Evolutionary conservation across 2,888 invertebrate species (phyloP).

Genomic region (Uropetala carovei): DNA sequence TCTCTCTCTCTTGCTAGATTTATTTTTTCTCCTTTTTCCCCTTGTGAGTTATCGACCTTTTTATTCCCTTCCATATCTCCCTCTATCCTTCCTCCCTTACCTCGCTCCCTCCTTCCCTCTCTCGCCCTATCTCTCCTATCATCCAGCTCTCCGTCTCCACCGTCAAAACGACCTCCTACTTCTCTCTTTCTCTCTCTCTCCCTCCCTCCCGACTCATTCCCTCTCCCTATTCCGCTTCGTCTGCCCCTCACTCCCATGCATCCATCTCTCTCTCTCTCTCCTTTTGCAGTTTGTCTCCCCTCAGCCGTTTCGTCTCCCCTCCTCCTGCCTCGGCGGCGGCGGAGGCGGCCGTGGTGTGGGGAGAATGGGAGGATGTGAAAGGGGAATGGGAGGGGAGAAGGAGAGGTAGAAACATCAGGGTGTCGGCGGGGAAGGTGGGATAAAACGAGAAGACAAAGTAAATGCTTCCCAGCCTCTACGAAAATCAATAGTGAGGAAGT

Average conservation of each 20-base stretch:
- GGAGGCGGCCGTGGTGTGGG: neutral
- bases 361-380: neutral
- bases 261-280: neutral
- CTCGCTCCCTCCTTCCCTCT: neutral
- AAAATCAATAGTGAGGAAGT: slow-evolving; percentile 64
- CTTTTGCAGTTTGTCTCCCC: too few relatives aligned
- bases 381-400: neutral
- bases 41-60: slow-evolving; percentile 61
- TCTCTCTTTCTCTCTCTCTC: neutral
- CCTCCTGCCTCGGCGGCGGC: neutral
- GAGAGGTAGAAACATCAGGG: slow-evolving; percentile 61
- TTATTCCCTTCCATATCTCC: slow-evolving; percentile 60
- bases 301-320: neutral
- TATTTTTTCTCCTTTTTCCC: slow-evolving; percentile 56
- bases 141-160: slow-evolving; percentile 19
- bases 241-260: neutral
- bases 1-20: slow-evolving; percentile 38
- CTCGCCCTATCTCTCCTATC: slow-evolving; percentile 22
- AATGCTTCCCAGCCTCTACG: slow-evolving; percentile 64
- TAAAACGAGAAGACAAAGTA: slow-evolving; percentile 64
- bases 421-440: slow-evolving; percentile 59
- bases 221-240: neutral
- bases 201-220: neutral
- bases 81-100: neutral
- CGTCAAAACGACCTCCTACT: slow-evolving; percentile 6